Conservation (phyloP, 2,888 invertebrate genomes). For the Mesodorylaimus sp. region DNA sequence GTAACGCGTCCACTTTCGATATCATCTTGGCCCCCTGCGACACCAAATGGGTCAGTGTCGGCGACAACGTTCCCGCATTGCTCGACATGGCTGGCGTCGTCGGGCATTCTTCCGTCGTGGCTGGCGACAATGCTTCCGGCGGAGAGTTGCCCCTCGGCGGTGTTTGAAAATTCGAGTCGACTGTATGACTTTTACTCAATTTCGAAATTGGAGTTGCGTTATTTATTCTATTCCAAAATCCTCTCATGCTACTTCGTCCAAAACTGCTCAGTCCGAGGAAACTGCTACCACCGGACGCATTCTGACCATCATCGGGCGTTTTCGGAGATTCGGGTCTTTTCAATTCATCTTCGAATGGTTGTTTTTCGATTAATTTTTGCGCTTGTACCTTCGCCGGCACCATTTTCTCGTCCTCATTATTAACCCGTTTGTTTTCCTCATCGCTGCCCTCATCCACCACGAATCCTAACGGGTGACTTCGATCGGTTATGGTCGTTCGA, state of each 20-base stretch:
- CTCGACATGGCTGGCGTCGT: too few relatives aligned
- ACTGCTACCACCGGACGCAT: background rate
- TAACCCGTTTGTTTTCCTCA: too few relatives aligned
- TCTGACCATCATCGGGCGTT: background rate
- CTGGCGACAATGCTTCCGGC: background rate
- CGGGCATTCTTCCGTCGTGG: background rate
- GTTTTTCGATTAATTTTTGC: background rate
- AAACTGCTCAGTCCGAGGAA: background rate
- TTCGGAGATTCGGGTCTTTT: background rate
- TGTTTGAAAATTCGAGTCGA: background rate
- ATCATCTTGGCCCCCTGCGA: background rate
- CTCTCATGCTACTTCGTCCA: background rate
- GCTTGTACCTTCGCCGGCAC: constrained; percentile 1
- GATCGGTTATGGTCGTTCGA: constrained; percentile 66
- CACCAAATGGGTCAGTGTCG: background rate
- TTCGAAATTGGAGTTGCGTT: background rate
- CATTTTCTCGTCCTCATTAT: too few relatives aligned
- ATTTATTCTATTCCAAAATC: background rate
- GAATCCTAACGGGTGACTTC: constrained; percentile 78
- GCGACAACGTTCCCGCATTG: too few relatives aligned
- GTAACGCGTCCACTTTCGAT: background rate
- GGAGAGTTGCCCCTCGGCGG: background rate
- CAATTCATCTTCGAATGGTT: constrained; percentile 4
- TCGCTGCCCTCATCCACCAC: too few relatives aligned
- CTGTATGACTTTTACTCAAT: background rate